Evolutionary conservation across 35 echinoderm and acorn worm genomes (phyloP).

Genomic region (Strongylocentrotus purpuratus): DNA sequence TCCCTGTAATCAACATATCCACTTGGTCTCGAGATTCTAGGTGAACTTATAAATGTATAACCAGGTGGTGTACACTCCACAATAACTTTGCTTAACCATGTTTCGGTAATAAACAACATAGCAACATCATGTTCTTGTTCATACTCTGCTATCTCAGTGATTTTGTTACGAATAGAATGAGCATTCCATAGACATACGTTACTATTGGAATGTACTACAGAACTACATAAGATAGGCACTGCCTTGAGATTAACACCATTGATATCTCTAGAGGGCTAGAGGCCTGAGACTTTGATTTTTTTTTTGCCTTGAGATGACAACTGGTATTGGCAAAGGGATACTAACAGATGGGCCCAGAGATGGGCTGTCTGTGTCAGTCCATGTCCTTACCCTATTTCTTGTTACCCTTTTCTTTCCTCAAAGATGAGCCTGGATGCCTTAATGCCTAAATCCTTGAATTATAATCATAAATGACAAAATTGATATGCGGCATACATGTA

Average conservation of each 20-base stretch:
- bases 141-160: not conserved
- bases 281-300: not conserved
- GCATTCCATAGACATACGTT: constrained; percentile 55
- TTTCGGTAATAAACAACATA: constrained; percentile 51
- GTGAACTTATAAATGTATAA: constrained; percentile 52
- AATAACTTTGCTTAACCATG: constrained; percentile 59
- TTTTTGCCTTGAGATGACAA: constrained; percentile 27
- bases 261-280: constrained; percentile 15
- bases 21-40: constrained; percentile 49
- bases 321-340: constrained; percentile 23
- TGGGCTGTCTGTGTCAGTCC: not conserved
- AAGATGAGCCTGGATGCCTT: constrained; percentile 31
- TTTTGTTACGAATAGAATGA: constrained; percentile 56
- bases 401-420: not conserved
- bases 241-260: not conserved
- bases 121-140: constrained; percentile 50
- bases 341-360: not conserved
- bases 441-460: constrained; percentile 36
- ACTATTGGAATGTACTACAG: constrained; percentile 16
- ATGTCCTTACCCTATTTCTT: not conserved
- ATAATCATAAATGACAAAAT: no score
- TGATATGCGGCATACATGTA: no score
- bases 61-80: constrained; percentile 48
- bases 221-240: constrained; percentile 28
- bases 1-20: not conserved